Base-by-base conservation (phyloP, 2,888 invertebrate species). In the Netelia melanura region DNA sequence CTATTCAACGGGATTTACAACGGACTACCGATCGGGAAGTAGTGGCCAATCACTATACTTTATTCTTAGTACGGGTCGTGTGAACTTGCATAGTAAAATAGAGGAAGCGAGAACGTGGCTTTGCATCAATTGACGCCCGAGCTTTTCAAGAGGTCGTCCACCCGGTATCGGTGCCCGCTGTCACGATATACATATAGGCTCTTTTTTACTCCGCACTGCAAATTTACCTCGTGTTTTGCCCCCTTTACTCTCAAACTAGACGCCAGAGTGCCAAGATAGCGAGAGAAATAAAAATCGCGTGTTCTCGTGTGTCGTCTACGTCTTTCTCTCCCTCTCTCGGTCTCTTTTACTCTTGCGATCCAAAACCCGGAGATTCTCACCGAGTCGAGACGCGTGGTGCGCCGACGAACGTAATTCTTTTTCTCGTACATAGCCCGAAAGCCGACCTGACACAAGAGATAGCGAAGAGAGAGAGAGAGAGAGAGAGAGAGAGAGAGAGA, bases 201-300 rank as follows among this genome's bases (percentile, higher is more conserved):
- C 68, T 52, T 52, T 44, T 74, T 61, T 74, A 64, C 48, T 72
- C 38, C 38, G 43, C 61, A 25, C n/a, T 30, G n/a, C 17, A 11
- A 21, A 10, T 52, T 23, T 14, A 17, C 58, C 64, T 54, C 11
- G 64, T 30, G 38, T 25, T n/a, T 48, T 23, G 11, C 54, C 44
- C 54, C 25, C 65, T 58, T 23, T n/a, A 54, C 10, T 74, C n/a
- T 25, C 21, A 30, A 67, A 75, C 68, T 67, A 81, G 58, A 56
- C 56, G 56, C 38, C 38, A 43, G 61, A 54, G 52, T 81, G 68
- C 68, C 81, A 70, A 81, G 81, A 75, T 81, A 81, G 74, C 68
- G 61, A 68, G 54, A 62, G 68, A 75, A 81, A 81, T 75, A 81
- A 81, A 81, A 81, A 75, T 68, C 75, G 23, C 5, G 38, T 71